Percentiles rank a stretch among this genome's conserved stretches.
These are phyloP conservation scores for Plutella xylostella DNA, from an alignment of 2,888 invertebrate genomes.

Conservation along the genomic window DNA sequence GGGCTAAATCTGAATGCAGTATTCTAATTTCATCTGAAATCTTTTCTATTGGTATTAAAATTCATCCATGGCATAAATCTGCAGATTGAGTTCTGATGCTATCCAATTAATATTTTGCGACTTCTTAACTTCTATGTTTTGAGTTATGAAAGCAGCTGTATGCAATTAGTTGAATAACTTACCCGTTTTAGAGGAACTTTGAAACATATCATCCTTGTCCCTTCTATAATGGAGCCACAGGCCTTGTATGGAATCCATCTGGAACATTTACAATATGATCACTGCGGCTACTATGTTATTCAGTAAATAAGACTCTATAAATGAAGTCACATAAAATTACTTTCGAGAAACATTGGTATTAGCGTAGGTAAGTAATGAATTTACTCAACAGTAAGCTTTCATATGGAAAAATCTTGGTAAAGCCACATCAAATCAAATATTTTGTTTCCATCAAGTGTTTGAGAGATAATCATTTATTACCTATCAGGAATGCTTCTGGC, in stretches of 20 bases:
- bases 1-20: too few species aligned
- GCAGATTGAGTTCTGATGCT: too few species aligned
- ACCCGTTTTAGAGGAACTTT: conserved; percentile 75
- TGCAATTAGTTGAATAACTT: too few species aligned
- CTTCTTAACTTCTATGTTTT: too few species aligned
- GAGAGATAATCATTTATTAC: conserved; percentile 21
- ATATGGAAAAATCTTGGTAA: too few species aligned
- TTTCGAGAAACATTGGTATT: background rate
- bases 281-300: background rate
- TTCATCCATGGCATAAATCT: too few species aligned
- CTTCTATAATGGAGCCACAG: conserved; percentile 73
- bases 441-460: background rate
- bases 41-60: too few species aligned
- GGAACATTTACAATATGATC: conserved; percentile 28
- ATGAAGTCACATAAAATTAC: background rate
- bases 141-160: too few species aligned
- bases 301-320: background rate
- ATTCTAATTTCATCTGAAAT: too few species aligned
- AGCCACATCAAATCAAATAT: background rate
- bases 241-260: conserved; percentile 75
- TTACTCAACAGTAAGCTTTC: too few species aligned
- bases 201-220: conserved; percentile 79
- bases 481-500: conserved; percentile 37
- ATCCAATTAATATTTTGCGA: too few species aligned
- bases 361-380: background rate